phyloP scores from a whole-genome alignment of 1,140 invertebrate genomes.

The Drosophila parabipectinata region DNA sequence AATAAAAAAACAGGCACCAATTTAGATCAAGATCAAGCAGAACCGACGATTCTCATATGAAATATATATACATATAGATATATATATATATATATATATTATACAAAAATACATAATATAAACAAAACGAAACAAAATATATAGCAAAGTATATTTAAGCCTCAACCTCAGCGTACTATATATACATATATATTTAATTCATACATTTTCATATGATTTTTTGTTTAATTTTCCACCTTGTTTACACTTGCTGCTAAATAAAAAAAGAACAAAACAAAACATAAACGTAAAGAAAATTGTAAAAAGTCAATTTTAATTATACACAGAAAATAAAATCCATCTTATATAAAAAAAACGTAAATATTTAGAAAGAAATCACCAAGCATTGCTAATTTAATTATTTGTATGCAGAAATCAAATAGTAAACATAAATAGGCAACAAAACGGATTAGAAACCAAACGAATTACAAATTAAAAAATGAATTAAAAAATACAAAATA shows the following conservation, averaged over 20 bases:
- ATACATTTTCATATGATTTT: conserved; percentile 8
- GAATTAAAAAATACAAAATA: conserved; percentile 16
- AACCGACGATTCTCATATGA: conserved; percentile 68
- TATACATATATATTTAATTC: conserved; percentile 24
- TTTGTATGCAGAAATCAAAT: neutral
- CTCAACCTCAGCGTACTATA: conserved; percentile 32
- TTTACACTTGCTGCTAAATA: conserved; percentile 14
- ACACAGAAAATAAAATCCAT: conserved; percentile 25
- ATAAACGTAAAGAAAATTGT: conserved; percentile 30
- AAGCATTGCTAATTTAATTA: conserved; percentile 20
- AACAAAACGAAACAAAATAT: conserved; percentile 12
- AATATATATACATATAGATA: conserved; percentile 51
- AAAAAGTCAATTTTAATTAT: conserved; percentile 76
- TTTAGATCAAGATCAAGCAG: conserved; percentile 66
- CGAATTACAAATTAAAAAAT: conserved; percentile 22
- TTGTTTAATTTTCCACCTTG: neutral
- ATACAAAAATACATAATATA: conserved; percentile 22
- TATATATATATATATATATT: conserved; percentile 33
- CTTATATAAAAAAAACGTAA: conserved; percentile 29
- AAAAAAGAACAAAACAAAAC: conserved; percentile 15
- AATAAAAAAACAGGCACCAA: conserved; percentile 58
- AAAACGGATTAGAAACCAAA: conserved; percentile 10
- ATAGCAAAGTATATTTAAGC: conserved; percentile 42
- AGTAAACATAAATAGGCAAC: conserved; percentile 2
- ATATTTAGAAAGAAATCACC: conserved; percentile 38